Evolutionary conservation across 1,140 invertebrate genomes (phyloP), one percentile per base, ranked within the genome.

Genomic region (Polypedilum pembai): DNA sequence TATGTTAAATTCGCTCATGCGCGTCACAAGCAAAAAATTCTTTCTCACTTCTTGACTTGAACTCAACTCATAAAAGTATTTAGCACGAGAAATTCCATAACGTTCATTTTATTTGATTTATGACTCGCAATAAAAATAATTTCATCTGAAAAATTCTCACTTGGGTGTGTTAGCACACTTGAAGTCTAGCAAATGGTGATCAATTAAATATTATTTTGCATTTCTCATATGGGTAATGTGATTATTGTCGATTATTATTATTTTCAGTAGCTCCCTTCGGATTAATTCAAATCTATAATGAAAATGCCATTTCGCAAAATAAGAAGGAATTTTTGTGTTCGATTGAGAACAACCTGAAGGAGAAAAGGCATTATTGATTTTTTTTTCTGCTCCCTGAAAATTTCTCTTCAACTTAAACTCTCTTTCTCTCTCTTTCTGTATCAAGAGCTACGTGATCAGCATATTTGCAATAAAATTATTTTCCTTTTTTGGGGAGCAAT

Each of bases 201-300:
- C 65, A 69, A 69, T 69, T 69, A 69, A 69, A 69, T 69, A 18
- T 69, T 69, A 18, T 69, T 69, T 69, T 69, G 65, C 65, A 69
- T 69, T 69, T 21, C 10, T 17, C 65, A 18, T 18, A 33, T 33
- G 24, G 24, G 24, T 33, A 33, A 33, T 33, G 24, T 33, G 24
- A 33, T 33, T 33, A 33, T 33, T 3, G 24, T 33, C 24, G n/a
- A 33, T 33, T 33, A 33, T 66, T 66, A n/a, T 7, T n/a, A 66
- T 20, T 8, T 45, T 12, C 41, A 45, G 41, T 45, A 56, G 45
- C 18, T 69, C 65, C 20, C 65, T 21, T 8, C 3, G 20, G 65
- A 69, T 18, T 21, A 69, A 69, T 69, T 69, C 65, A 21, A 69
- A 69, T 69, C 65, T 69, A 69, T 69, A 69, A 69, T 69, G 65